A percentile compares a stretch with the other conserved stretches of the same genome.
Conservation (phyloP, 2,113 vertebrate genomes). For the Varanus salvator region DNA sequence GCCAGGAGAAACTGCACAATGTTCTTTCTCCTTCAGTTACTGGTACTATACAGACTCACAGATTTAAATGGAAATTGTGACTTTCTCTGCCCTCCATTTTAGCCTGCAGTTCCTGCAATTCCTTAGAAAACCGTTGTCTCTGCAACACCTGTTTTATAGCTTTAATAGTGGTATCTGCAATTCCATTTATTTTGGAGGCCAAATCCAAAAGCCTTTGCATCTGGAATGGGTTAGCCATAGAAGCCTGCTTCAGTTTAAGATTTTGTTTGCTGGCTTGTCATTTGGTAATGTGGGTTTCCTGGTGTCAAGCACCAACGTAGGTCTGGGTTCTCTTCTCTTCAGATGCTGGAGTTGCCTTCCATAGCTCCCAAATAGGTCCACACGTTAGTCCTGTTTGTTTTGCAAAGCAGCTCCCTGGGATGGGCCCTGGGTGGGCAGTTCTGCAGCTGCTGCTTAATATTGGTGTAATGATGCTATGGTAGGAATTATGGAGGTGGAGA, state of each 20-base stretch:
- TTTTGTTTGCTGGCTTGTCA: neutral
- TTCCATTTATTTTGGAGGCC: neutral
- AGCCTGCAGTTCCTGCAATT: neutral
- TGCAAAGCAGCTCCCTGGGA: neutral
- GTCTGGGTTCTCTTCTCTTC: neutral
- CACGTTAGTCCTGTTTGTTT: too few species aligned
- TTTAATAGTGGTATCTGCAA: neutral
- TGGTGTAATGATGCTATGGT: neutral
- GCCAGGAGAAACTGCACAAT: neutral
- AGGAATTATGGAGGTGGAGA: neutral
- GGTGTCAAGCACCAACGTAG: too few species aligned
- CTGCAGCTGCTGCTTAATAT: neutral
- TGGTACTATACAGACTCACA: neutral
- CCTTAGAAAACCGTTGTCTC: neutral
- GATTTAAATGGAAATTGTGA: neutral
- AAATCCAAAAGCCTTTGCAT: neutral
- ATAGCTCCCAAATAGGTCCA: neutral
- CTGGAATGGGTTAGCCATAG: neutral
- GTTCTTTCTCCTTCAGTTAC: neutral
- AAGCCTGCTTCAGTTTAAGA: neutral
- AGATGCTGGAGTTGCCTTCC: neutral
- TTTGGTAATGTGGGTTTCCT: neutral
- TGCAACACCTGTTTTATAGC: neutral
- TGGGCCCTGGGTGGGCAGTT: neutral
- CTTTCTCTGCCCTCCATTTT: neutral